Evolutionary conservation across 2,113 vertebrate genomes (phyloP), one percentile per base, ranked within the genome.

Genomic region (Neogobius melanostomus): DNA sequence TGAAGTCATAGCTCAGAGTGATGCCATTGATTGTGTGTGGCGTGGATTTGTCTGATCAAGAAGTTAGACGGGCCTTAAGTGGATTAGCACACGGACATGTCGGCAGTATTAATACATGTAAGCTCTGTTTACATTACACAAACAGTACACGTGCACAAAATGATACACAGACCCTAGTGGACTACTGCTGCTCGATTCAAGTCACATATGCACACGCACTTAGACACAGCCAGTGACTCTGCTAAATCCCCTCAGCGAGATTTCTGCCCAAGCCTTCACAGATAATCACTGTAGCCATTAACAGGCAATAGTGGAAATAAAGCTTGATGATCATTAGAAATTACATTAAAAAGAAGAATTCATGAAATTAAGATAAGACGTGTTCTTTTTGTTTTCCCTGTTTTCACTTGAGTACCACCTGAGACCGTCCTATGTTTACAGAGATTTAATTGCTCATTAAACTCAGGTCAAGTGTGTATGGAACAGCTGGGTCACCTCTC

Each of bases 1-100:
- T 92, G 94, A 94, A 89, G 93, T 95, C 91, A 93, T 88, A 87
- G 83, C 79, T 90, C 77, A 88, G 76, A 66, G 72, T 84, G 77
- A 80, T 74, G 81, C 53, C 53, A 11, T 11, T 28, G 17, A 56
- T 56, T 56, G 17, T 28, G 82, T 1, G 47, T 56, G 76, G 72
- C 68, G 53, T 74, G 74, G 87, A 87, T 86, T 84, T 83, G 76
- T 82, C 86, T 91, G 88, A 89, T 78, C 80, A 69, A 69, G 79
- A 85, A 79, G 76, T 84, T 82, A 83, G 80, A 91, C 45, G 17
- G 66, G 47, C 64, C 4, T 6, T 90, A 90, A 91, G 86, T 90
- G 85, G 91, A 83, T 93, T 92, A 90, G 76, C 60, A 68, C 65
- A 56, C 64, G 6, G 79, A 74, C 74, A 63, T 67, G 79, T 75